Evolutionary conservation across 2,888 invertebrate species (phyloP), one percentile per base, ranked within the genome.

Genomic region (Petrolisthes manimaculis): DNA sequence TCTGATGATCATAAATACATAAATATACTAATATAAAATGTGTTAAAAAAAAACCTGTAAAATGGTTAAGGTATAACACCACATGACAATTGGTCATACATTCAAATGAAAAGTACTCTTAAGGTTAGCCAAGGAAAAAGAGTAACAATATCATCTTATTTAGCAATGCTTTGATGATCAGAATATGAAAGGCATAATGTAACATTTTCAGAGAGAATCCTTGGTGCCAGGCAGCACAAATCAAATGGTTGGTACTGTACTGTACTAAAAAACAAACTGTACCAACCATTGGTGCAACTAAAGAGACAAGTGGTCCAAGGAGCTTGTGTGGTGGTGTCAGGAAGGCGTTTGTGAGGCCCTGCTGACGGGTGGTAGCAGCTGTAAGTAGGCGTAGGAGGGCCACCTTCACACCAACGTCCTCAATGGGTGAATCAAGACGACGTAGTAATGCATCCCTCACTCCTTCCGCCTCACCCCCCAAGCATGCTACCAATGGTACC

Each of bases 381-480:
- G 88, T 91, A 24, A 91, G 77, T 14, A 91, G 86, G 4, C 87
- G 89, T 3, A 88, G 75, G 54, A 91, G 81, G 5, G 91, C 89
- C 4, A 95, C 94, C 93, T 96, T 96, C 83, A 95, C 93, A 6
- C 89, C 80, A 18, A 93, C 91, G 89, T 93, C 93, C 92, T 95
- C 95, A 5, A 94, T 94, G 0, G 93, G 93, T 1, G 94, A 94
- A 92, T 94, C 94, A 5, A 97, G 92, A 75, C 96, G 94, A 88
- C 96, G 95, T 61, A 97, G 93, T 92, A 96, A 96, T 92, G 96
- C 95, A 88, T 96, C 95, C 14, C 97, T 94, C 18, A 97, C 95
- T 92, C 96, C 95, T 92, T 96, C 96, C 0, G 96, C 95, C 88
- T 96, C 96, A 94, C 96, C 95, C 92, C 97, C 96, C 86, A 97